Percentiles rank a stretch among this genome's conserved stretches.
phyloP scores from a whole-genome alignment of 1,140 invertebrate genomes.

The Aethina tumida region DNA sequence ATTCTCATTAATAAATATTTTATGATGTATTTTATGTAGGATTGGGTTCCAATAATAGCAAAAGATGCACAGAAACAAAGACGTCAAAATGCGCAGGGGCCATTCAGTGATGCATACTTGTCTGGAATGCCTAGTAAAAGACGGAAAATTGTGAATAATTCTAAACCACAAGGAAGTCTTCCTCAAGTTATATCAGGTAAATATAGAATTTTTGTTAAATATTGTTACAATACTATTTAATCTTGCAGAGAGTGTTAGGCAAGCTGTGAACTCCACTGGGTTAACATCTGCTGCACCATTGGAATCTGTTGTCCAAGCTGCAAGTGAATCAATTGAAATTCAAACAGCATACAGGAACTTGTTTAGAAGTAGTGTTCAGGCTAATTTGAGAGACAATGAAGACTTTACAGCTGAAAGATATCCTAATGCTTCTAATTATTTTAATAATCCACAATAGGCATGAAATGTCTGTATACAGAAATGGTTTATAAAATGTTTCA shows the following conservation, averaged over 20 bases:
- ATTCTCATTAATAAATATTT: neutral
- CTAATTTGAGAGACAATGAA: conserved; percentile 36
- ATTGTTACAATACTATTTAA: conserved; percentile 1
- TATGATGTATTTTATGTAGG: conserved; percentile 38
- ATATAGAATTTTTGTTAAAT: conserved; percentile 1
- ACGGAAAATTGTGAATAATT: conserved; percentile 53
- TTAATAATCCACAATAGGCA: too few species aligned
- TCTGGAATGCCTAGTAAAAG: conserved; percentile 71
- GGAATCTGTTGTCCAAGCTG: conserved; percentile 34
- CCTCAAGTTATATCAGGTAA: conserved; percentile 34
- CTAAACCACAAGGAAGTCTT: conserved; percentile 37
- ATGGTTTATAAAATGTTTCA: too few species aligned
- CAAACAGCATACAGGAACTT: conserved; percentile 40
- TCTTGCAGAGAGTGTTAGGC: conserved; percentile 40
- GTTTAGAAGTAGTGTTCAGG: conserved; percentile 34
- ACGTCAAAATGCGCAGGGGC: conserved; percentile 39
- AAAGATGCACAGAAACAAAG: conserved; percentile 58
- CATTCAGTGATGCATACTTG: conserved; percentile 76
- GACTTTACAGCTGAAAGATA: conserved; percentile 43
- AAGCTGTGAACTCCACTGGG: conserved; percentile 41
- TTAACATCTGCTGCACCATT: conserved; percentile 38
- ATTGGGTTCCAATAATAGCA: conserved; percentile 75
- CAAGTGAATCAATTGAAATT: conserved; percentile 34
- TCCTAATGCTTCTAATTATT: conserved; percentile 41
- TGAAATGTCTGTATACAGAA: too few species aligned